A percentile compares a stretch with the other conserved stretches of the same genome.
Evolutionary conservation across 2,113 vertebrate genomes (phyloP).

Genomic region (Haliaeetus leucogaster): DNA sequence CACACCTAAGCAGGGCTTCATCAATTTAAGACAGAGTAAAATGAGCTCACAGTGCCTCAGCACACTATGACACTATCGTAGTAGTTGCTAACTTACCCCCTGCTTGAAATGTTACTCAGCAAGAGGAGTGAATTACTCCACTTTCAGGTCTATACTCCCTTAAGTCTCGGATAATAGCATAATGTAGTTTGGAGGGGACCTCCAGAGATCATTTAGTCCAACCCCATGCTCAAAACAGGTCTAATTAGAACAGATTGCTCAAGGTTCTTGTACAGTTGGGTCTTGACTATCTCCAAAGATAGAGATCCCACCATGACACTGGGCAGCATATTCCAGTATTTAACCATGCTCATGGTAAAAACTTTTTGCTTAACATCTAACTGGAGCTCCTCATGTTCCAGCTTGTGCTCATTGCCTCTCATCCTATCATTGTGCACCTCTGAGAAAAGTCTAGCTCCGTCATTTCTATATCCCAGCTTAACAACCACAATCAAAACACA

Average conservation of each 20-base stretch:
- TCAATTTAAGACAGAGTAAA: not conserved
- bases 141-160: not conserved
- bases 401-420: not conserved
- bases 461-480: not conserved
- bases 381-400: not conserved
- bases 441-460: not conserved
- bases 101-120: not conserved
- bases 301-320: not conserved
- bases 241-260: not conserved
- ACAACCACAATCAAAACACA: not conserved
- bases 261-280: not conserved
- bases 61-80: not conserved
- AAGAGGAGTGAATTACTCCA: not conserved
- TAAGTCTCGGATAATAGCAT: not conserved
- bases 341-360: not conserved
- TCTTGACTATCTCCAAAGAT: not conserved
- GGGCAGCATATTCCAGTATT: not conserved
- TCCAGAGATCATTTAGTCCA: not conserved
- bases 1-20: not conserved
- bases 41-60: not conserved
- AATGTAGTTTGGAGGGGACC: not conserved
- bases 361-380: not conserved
- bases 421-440: not conserved
- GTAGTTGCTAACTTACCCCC: not conserved
- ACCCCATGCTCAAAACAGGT: not conserved